Conservation (phyloP, 2,888 invertebrate species). For the Acanthosepion esculentum region DNA sequence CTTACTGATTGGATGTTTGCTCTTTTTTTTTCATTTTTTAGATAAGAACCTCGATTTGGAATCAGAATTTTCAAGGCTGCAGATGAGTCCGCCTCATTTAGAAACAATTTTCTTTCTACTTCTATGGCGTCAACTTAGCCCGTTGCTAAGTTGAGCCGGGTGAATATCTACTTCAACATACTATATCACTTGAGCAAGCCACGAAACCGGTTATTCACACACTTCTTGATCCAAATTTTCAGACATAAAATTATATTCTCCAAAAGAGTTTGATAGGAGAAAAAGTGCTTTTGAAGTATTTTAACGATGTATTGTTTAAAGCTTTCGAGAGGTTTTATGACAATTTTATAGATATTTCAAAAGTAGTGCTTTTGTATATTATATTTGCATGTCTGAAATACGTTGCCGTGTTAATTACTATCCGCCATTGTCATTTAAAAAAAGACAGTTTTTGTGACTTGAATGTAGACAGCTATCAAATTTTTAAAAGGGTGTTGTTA, state of each 20-base stretch:
- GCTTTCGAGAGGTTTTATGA: background rate
- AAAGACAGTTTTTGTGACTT: no score
- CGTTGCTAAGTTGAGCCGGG: background rate
- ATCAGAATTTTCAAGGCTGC: no score
- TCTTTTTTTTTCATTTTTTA: no score
- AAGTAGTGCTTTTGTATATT: no score
- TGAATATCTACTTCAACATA: background rate
- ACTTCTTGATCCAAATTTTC: background rate
- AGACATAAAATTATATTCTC: background rate
- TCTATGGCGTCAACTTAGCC: background rate
- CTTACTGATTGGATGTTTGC: background rate
- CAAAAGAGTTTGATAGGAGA: background rate
- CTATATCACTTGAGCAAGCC: background rate
- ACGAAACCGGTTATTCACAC: background rate
- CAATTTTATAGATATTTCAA: background rate
- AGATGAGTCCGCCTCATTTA: no score
- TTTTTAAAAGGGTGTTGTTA: no score
- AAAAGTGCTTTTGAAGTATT: background rate
- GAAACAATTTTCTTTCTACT: background rate
- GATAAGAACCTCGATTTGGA: no score
- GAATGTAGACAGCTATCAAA: no score
- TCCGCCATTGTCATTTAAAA: no score
- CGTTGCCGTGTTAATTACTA: no score
- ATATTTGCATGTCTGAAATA: no score
- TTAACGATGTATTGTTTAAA: conserved; percentile 7